Conservation (phyloP, 2,113 vertebrate genomes). For the Microcebus lehilahytsara region DNA sequence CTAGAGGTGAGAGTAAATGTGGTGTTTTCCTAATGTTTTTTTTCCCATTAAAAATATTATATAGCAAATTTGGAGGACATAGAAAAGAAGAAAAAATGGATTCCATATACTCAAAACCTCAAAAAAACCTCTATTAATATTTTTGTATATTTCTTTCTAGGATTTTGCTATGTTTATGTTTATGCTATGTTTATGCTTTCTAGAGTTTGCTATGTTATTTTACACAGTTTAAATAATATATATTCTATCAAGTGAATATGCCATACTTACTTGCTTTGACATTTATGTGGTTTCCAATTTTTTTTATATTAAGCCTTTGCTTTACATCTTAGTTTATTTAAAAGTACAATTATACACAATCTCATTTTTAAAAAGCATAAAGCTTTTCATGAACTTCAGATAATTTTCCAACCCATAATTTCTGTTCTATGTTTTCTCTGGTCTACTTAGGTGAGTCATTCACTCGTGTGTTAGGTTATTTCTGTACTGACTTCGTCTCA, state of each 20-base stretch:
- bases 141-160: neutral
- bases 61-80: neutral
- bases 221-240: neutral
- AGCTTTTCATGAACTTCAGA: conserved; percentile 40
- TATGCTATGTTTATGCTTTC: no score
- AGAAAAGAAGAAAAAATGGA: neutral
- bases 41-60: neutral
- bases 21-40: neutral
- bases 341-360: no score
- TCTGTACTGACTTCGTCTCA: neutral
- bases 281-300: conserved; percentile 46
- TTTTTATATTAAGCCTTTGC: conserved; percentile 30
- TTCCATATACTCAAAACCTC: neutral
- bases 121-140: neutral
- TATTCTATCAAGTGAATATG: neutral
- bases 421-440: no score
- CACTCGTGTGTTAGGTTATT: neutral
- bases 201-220: no score
- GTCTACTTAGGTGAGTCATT: no score
- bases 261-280: neutral
- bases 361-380: neutral
- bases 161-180: neutral
- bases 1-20: neutral
- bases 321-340: neutral
- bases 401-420: neutral